Percentiles rank a stretch among this genome's conserved stretches.
phyloP scores from a whole-genome alignment of 1,140 invertebrate species.

The Lamellibrachia luymesi region DNA sequence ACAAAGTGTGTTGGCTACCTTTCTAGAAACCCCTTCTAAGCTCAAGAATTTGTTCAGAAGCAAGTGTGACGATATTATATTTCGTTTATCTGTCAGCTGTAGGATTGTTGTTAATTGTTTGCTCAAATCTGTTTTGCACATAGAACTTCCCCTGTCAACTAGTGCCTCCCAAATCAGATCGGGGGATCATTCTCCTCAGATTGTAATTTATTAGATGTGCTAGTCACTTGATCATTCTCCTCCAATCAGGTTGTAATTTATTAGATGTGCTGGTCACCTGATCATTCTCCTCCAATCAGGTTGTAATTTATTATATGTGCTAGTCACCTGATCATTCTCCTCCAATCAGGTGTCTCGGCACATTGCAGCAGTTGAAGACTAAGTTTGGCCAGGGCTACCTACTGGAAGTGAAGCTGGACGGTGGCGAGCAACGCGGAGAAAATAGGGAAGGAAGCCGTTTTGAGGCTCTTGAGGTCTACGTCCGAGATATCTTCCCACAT shows the following conservation, averaged over 20 bases:
- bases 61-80: too few species aligned
- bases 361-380: constrained; percentile 58
- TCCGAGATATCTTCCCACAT: constrained; percentile 65
- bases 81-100: too few species aligned
- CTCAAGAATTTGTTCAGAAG: too few species aligned
- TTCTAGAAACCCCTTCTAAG: too few species aligned
- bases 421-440: constrained; percentile 51
- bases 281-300: background rate
- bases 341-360: constrained; percentile 49
- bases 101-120: too few species aligned
- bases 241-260: background rate
- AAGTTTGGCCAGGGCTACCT: constrained; percentile 56
- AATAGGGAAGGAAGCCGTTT: constrained; percentile 38
- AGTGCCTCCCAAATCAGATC: too few species aligned
- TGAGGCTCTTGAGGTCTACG: background rate
- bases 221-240: background rate
- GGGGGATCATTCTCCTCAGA: background rate
- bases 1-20: too few species aligned
- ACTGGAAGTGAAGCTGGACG: constrained; percentile 56
- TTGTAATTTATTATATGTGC: background rate
- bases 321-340: background rate
- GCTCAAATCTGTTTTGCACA: too few species aligned
- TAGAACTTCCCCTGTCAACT: too few species aligned
- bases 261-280: background rate
- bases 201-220: background rate